A percentile compares a stretch with the other conserved stretches of the same genome.
These are phyloP conservation scores for Anorthoa munda DNA, from an alignment of 2,888 invertebrate species.

Conservation along the genomic window DNA sequence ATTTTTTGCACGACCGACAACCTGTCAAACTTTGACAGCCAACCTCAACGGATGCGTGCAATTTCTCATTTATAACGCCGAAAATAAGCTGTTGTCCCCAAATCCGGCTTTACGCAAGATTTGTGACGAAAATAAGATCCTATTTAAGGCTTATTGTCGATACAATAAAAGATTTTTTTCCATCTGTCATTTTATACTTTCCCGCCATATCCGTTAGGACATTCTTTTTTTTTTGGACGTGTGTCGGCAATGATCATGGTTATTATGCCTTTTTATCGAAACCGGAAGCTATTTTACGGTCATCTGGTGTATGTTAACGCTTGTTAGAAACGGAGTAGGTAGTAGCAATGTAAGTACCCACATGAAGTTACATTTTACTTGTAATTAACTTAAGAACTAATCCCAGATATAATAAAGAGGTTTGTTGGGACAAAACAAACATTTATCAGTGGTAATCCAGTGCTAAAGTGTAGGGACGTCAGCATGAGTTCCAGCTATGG, in stretches of 20 bases:
- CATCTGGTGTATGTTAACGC: constrained; percentile 32
- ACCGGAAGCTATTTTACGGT: constrained; percentile 57
- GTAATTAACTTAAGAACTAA: no score
- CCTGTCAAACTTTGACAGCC: constrained; percentile 71
- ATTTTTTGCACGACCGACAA: constrained; percentile 69
- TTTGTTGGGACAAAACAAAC: no score
- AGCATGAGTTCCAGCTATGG: no score
- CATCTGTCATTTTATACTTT: constrained; percentile 62
- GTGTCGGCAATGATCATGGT: constrained; percentile 65
- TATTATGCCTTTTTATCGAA: constrained; percentile 52
- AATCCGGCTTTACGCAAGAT: constrained; percentile 74
- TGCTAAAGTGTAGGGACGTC: no score
- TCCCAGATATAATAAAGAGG: no score
- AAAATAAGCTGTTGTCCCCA: constrained; percentile 72
- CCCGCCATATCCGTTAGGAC: constrained; percentile 65
- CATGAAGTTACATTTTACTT: neutral
- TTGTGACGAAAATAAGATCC: constrained; percentile 66
- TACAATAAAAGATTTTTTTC: constrained; percentile 58
- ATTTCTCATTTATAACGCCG: constrained; percentile 70
- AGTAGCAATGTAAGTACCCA: neutral
- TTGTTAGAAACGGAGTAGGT: neutral
- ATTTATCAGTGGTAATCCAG: no score
- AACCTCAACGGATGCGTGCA: constrained; percentile 72
- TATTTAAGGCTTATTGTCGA: constrained; percentile 59
- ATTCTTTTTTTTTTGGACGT: constrained; percentile 64